Evolutionary conservation across 2,888 invertebrate species (phyloP).

Genomic region (Achlya flavicornis): DNA sequence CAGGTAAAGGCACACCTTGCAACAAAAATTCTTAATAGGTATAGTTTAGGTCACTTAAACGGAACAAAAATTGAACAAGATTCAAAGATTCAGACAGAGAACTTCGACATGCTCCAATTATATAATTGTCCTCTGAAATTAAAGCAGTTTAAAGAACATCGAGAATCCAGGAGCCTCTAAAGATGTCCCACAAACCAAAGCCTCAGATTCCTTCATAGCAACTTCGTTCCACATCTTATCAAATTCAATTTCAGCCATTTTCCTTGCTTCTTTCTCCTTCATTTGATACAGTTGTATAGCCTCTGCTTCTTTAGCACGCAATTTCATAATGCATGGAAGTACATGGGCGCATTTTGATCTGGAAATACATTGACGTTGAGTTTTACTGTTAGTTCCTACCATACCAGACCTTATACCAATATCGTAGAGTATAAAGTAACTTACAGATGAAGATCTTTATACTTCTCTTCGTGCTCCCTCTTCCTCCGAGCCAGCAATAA

Average conservation of each 20-base stretch:
- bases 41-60: too few species aligned
- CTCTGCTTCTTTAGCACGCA: conserved; percentile 79
- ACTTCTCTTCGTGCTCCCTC: conserved; percentile 79
- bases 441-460: conserved; percentile 70
- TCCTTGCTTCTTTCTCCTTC: conserved; percentile 80
- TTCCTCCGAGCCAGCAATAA: conserved; percentile 76
- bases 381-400: too few species aligned
- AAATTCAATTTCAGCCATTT: conserved; percentile 80
- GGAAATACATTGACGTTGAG: conserved; percentile 17
- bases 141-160: too few species aligned
- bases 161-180: too few species aligned
- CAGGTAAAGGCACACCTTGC: too few species aligned
- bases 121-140: too few species aligned
- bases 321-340: conserved; percentile 61
- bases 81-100: too few species aligned
- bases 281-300: conserved; percentile 85
- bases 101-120: too few species aligned
- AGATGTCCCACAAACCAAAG: conserved; percentile 54
- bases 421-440: conserved; percentile 23
- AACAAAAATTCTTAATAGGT: too few species aligned
- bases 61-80: too few species aligned
- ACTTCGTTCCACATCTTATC: conserved; percentile 86
- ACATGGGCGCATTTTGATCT: conserved; percentile 76
- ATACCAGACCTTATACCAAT: too few species aligned
- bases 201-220: conserved; percentile 82